Base-by-base conservation (phyloP, 2,888 invertebrate genomes). In the Cheilosia urbana region DNA sequence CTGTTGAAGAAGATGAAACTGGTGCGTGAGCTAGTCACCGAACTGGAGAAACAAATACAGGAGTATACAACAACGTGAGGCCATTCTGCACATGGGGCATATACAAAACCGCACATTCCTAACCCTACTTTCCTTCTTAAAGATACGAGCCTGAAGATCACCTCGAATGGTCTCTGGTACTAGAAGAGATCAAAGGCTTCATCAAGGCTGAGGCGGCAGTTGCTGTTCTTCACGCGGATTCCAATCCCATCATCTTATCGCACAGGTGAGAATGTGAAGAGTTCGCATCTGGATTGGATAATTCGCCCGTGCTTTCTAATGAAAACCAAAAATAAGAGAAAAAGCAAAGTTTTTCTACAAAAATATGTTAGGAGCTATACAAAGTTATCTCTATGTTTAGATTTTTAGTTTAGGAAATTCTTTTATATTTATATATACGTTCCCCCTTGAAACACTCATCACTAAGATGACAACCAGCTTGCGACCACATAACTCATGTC, bases 131-230 rank as follows among this genome's bases (percentile, higher is more conserved):
- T 30, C 7, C 21, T 76, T 53, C 7, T 51, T 51, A 37, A 40
- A 21, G 92, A 19, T 99, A 98, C 93, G 97, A 98, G 91, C 98
- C 98, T n/a, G 98, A 98, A 89, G 98, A 99, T 92, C 97, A 98
- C 91, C 94, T 97, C 89, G 98, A 99, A 93, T 99, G 99, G 99
- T 96, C 96, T 62, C 93, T 98, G 87, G 98, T 99, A 1, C 94
- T 98, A 87, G 97, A 97, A 89, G 98, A 99, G 93, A 98, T 98
- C 85, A 97, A 97, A 92, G 96, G 97, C 72, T 99, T 99, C 93
- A 96, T 98, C 79, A 96, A 96, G 92, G 97, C 98, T 24, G 98
- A 98, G 92, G 96, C 96, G 75, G 95, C 97, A 49, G 96, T 98
- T 19, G 95, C 96, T 75, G 97, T 99, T 17, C 93, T 98, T 65